phyloP scores from a whole-genome alignment of 1,140 invertebrate species.

The Drosophila ironensis region DNA sequence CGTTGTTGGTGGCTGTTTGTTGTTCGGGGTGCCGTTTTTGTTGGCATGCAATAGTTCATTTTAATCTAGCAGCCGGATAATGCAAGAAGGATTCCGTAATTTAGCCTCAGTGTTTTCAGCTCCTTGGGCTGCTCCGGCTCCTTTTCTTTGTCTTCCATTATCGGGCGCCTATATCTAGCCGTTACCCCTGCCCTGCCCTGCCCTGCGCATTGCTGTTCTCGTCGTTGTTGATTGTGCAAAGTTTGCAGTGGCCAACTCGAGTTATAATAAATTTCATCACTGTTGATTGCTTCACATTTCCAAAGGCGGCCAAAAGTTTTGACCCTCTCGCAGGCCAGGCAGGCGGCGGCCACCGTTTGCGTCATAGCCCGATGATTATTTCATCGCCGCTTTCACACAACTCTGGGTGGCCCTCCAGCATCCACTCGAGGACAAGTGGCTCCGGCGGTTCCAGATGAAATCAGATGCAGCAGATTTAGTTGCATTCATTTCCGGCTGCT shows the following conservation, averaged over 20 bases:
- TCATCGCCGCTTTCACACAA: slow-evolving; percentile 26
- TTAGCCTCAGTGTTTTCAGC: slow-evolving; percentile 39
- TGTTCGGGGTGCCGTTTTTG: slow-evolving; percentile 32
- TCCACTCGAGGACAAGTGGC: slow-evolving; percentile 21
- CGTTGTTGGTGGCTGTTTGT: neutral
- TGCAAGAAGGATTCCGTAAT: slow-evolving; percentile 79
- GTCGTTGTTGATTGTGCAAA: slow-evolving; percentile 56
- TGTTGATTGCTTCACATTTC: slow-evolving; percentile 61
- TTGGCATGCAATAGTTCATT: slow-evolving; percentile 78
- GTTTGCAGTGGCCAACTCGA: slow-evolving; percentile 54
- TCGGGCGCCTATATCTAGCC: slow-evolving; percentile 50
- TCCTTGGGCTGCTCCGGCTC: slow-evolving; percentile 2
- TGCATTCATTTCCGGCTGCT: slow-evolving; percentile 28
- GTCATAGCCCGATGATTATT: slow-evolving; percentile 59
- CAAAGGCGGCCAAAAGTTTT: slow-evolving; percentile 44
- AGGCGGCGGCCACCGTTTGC: neutral
- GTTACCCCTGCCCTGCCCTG: neutral
- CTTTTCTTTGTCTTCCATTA: slow-evolving; percentile 61
- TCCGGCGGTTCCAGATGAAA: slow-evolving; percentile 20
- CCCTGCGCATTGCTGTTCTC: slow-evolving; percentile 8
- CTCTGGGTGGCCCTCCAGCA: slow-evolving; percentile 11
- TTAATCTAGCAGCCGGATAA: slow-evolving; percentile 79
- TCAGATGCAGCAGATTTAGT: slow-evolving; percentile 23
- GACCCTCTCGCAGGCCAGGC: neutral
- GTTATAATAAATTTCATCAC: slow-evolving; percentile 72